Base-by-base conservation (phyloP, 2,113 vertebrate genomes). In the Pyxicephalus adspersus region DNA sequence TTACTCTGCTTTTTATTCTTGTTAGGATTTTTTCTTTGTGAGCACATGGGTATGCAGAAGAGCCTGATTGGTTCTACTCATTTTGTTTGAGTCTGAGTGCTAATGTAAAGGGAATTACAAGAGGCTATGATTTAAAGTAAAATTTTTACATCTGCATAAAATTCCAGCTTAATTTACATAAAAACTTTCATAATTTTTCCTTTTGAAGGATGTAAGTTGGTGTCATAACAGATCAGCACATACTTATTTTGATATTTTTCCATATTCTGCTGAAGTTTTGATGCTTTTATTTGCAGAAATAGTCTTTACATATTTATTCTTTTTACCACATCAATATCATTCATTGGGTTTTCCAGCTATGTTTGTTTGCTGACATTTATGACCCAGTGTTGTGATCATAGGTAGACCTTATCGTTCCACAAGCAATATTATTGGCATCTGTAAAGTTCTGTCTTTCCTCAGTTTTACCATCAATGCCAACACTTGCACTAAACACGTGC, bases 341-440 rank as follows among this genome's bases (percentile, higher is more conserved):
- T 54, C 23, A 28, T 19, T 71, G 17, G 2, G 25, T 54, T 73
- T 57, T 57, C 70, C 70, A 73, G 20, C 54, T 31, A 4, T 58
- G 25, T 73, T 73, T 52, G n/a, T 54, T 55, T 34, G 54, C 70
- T 73, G 70, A 73, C 68, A 72, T 72, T 57, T 57, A 71, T 31
- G 57, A 57, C 51, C 19, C 19, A 22, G 68, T 55, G 17, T 71
- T 70, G 23, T 45, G 50, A 31, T 58, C 29, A 20, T 73, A 58
- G 68, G 34, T 57, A 73, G 28, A 57, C 52, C 51, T 15, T 58
- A 57, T 58, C 58, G 70, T 73, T 73, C 70, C 70, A 73, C 70
- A 16, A 57, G 19, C 28, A 4, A 58, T 71, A 71, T 34, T 73
- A 58, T 17, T 73, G 54, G 13, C 52, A 11, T 15, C 51, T 34